phyloP scores from a whole-genome alignment of 2,888 invertebrate species.

The Drosophila leonis region DNA sequence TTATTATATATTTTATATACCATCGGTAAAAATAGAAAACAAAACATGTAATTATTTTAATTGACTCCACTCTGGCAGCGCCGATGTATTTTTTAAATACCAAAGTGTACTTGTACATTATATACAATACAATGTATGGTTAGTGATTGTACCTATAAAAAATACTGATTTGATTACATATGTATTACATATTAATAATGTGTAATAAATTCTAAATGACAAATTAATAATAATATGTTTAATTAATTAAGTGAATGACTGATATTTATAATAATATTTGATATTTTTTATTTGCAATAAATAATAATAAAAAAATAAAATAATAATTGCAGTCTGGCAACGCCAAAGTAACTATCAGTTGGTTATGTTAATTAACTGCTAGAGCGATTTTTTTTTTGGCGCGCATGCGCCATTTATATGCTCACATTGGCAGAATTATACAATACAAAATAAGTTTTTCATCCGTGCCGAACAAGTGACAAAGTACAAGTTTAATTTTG shows the following conservation, averaged over 20 bases:
- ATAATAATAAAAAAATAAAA: not conserved
- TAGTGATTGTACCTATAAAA: not conserved
- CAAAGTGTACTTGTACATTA: not conserved
- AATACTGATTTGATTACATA: not conserved
- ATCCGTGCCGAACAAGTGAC: slow-evolving; percentile 16
- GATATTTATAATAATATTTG: not conserved
- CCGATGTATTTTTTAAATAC: not conserved
- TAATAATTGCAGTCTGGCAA: slow-evolving; percentile 18
- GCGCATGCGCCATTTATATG: slow-evolving; percentile 39
- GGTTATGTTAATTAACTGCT: not conserved
- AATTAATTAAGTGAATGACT: not conserved
- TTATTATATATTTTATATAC: not conserved
- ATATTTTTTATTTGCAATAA: not conserved
- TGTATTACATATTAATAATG: not conserved
- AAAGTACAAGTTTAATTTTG: slow-evolving; percentile 3
- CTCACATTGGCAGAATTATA: slow-evolving; percentile 62
- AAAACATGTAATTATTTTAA: not conserved
- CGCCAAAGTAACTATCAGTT: slow-evolving; percentile 21
- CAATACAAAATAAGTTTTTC: slow-evolving; percentile 70
- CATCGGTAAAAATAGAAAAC: not conserved
- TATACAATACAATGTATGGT: no score
- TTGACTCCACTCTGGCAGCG: not conserved
- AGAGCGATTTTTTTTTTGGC: slow-evolving; percentile 8
- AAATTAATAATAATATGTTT: not conserved
- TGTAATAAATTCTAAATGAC: not conserved